Percentiles rank a stretch among this genome's conserved stretches.
Evolutionary conservation across 2,113 vertebrate genomes (phyloP).

Genomic region (Microcebus griseorufus): DNA sequence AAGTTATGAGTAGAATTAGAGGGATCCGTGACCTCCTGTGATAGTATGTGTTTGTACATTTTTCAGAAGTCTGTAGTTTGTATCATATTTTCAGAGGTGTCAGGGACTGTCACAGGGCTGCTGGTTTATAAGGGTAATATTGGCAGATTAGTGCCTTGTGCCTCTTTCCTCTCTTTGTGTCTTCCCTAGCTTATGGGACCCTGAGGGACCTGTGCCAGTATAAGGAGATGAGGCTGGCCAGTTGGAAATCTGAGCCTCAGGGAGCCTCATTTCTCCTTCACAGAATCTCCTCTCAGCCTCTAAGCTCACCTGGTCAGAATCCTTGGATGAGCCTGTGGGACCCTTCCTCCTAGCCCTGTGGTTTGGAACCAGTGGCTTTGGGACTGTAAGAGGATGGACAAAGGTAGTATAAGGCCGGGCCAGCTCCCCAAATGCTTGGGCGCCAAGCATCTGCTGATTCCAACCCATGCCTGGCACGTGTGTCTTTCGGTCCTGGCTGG

Average conservation of each 20-base stretch:
- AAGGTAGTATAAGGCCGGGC: conserved; percentile 72
- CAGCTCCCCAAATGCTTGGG: conserved; percentile 22
- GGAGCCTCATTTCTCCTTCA: conserved; percentile 59
- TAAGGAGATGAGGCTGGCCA: not conserved
- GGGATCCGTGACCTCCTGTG: not conserved
- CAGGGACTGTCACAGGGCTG: not conserved
- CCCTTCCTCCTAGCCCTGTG: conserved; percentile 67
- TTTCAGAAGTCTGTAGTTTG: conserved; percentile 7
- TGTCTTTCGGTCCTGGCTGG: conserved; percentile 20
- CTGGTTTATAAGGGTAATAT: not conserved
- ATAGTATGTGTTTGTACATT: not conserved
- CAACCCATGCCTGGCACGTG: not conserved
- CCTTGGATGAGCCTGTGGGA: conserved; percentile 75
- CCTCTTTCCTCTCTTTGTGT: not conserved
- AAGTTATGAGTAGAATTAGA: not conserved
- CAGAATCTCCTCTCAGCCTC: conserved; percentile 69
- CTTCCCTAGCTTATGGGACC: not conserved
- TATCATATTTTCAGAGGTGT: not conserved
- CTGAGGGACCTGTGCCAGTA: not conserved
- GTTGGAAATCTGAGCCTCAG: conserved; percentile 28
- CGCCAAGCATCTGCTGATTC: conserved; percentile 34
- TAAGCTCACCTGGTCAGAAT: conserved; percentile 65
- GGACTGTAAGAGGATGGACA: conserved; percentile 76
- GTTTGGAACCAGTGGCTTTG: conserved; percentile 76
- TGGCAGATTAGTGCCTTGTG: not conserved